phyloP scores from a whole-genome alignment of 1,140 invertebrate genomes.

The Drosophila pachea region DNA sequence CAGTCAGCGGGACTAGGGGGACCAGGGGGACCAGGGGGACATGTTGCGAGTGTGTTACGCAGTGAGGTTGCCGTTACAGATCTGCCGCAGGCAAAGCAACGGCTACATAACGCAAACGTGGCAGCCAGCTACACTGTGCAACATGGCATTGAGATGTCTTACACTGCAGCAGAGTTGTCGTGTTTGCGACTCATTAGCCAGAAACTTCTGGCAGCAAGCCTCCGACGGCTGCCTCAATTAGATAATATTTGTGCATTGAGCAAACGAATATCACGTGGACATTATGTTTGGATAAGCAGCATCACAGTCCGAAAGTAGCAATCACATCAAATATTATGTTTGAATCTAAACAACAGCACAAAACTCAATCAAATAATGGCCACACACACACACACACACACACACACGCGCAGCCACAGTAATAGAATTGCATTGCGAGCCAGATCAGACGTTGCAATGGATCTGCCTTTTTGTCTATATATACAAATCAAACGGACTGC shows the following conservation, averaged over 20 bases:
- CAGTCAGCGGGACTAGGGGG: conserved; percentile 2
- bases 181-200: conserved; percentile 65
- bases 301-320: conserved; percentile 56
- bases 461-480: conserved; percentile 56
- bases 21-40: too few species aligned
- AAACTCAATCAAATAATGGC: conserved; percentile 50
- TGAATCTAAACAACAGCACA: conserved; percentile 59
- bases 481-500: too few species aligned
- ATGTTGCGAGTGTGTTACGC: conserved; percentile 28
- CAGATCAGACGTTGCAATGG: too few species aligned
- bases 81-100: conserved; percentile 47
- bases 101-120: conserved; percentile 23
- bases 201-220: conserved; percentile 45
- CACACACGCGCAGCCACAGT: not conserved
- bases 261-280: conserved; percentile 23
- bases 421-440: too few species aligned
- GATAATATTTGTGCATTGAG: conserved; percentile 22
- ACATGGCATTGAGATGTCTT: conserved; percentile 50
- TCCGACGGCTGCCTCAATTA: conserved; percentile 26
- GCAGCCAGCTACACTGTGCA: conserved; percentile 16
- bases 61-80: conserved; percentile 45
- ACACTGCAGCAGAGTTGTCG: conserved; percentile 21
- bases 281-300: conserved; percentile 50
- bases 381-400: conserved; percentile 16
- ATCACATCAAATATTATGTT: conserved; percentile 68